Percentiles rank a stretch among this genome's conserved stretches.
Evolutionary conservation across 2,113 vertebrate species (phyloP).

Genomic region (Machaerirhynchus nigripectus): DNA sequence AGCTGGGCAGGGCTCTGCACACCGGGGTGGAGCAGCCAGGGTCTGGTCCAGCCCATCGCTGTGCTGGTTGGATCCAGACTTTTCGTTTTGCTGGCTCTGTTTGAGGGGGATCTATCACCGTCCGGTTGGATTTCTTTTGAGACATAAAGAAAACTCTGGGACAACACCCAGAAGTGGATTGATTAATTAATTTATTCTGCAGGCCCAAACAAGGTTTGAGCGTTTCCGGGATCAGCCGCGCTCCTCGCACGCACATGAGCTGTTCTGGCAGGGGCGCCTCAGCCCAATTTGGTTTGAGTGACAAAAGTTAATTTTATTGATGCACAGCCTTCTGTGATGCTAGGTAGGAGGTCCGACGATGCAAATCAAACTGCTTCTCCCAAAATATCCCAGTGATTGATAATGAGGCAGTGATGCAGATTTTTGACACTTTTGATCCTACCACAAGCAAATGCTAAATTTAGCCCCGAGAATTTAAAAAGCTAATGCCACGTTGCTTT

Average conservation of each 20-base stretch:
- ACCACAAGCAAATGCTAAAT: constrained; percentile 14
- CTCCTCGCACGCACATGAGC: not conserved
- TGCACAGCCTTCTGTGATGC: constrained; percentile 50
- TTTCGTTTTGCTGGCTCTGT: not conserved
- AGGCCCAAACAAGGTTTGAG: not conserved
- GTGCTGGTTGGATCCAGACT: not conserved
- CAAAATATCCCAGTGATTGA: constrained; percentile 53
- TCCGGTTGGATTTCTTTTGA: not conserved
- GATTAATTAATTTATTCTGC: not conserved
- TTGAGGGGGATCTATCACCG: not conserved
- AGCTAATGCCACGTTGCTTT: not conserved
- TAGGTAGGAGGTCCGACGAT: constrained; percentile 49
- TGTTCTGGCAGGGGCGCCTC: constrained; percentile 14
- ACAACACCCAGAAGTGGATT: not conserved
- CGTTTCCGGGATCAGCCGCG: not conserved
- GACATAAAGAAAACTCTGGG: not conserved
- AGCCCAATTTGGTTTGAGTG: constrained; percentile 48
- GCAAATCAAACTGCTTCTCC: constrained; percentile 48
- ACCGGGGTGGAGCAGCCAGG: accelerated
- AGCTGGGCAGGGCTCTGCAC: not conserved
- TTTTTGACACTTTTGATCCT: constrained; percentile 57
- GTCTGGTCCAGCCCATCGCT: accelerated
- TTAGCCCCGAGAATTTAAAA: not conserved
- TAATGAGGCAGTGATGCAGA: constrained; percentile 37
- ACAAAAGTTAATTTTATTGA: constrained; percentile 65